These are phyloP conservation scores for Capricornis sumatraensis DNA, from an alignment of 2,113 vertebrate genomes.

Conservation along the genomic window DNA sequence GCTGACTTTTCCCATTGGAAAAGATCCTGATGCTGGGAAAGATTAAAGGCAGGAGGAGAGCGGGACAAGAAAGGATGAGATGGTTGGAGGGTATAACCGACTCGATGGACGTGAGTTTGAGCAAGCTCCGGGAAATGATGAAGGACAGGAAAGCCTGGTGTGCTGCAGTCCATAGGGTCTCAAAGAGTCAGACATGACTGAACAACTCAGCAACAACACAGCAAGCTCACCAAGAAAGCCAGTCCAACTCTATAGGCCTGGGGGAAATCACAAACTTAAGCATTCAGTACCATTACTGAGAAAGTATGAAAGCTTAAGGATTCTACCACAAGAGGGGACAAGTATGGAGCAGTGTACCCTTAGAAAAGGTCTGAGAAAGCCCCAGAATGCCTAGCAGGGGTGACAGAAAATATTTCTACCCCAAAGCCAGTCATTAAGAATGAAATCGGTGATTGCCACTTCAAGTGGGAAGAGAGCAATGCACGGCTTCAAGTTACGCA, in stretches of 20 bases:
- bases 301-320: background rate
- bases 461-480: background rate
- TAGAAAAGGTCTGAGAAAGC: background rate
- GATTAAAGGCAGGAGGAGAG: background rate
- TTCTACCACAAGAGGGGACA: background rate
- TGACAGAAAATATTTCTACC: background rate
- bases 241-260: background rate
- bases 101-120: background rate
- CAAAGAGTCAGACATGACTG: background rate
- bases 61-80: background rate
- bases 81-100: background rate
- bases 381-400: background rate
- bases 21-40: background rate
- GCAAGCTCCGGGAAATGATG: background rate
- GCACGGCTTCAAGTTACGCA: background rate
- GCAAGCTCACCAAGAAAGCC: background rate
- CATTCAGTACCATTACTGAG: background rate
- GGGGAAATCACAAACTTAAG: background rate
- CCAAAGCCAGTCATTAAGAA: background rate
- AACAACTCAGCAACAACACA: background rate
- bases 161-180: background rate
- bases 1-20: background rate
- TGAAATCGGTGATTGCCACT: background rate
- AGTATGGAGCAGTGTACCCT: background rate
- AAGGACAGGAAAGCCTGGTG: background rate